Evolutionary conservation across 1,140 invertebrate genomes (phyloP).

Genomic region (Oedothorax gibbosus): DNA sequence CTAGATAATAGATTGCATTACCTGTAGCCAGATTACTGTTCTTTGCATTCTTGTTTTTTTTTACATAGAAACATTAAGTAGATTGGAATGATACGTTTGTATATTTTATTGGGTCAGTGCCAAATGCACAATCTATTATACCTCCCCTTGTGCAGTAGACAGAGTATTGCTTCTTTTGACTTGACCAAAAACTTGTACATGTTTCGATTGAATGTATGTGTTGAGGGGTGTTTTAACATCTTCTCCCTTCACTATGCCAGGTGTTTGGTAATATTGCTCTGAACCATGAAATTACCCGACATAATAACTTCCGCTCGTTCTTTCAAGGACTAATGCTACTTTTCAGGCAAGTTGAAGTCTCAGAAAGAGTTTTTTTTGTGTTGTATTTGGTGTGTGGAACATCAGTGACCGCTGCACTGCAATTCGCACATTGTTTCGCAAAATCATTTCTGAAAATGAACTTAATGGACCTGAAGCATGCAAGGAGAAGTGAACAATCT

Average conservation of each 20-base stretch:
- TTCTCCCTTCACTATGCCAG: constrained; percentile 71
- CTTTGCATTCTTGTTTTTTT: constrained; percentile 46
- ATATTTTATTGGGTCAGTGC: constrained; percentile 60
- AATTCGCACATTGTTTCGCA: constrained; percentile 53
- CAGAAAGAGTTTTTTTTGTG: constrained; percentile 51
- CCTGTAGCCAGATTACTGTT: constrained; percentile 41
- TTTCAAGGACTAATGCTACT: constrained; percentile 98
- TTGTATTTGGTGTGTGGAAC: constrained; percentile 60
- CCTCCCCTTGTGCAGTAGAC: constrained; percentile 27
- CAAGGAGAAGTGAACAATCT: not conserved
- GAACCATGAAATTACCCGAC: constrained; percentile 93
- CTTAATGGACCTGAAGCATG: constrained; percentile 50
- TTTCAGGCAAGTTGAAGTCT: constrained; percentile 85
- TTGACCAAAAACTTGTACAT: constrained; percentile 13
- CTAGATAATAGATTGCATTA: constrained; percentile 56
- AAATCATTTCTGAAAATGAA: constrained; percentile 16
- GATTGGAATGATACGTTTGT: constrained; percentile 53
- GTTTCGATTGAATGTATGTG: constrained; percentile 33
- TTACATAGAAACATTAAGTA: constrained; percentile 33
- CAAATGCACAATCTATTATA: not conserved
- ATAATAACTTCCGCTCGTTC: constrained; percentile 99
- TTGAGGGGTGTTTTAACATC: constrained; percentile 54
- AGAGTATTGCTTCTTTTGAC: constrained; percentile 25
- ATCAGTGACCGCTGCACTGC: constrained; percentile 59
- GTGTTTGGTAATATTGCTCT: constrained; percentile 99